Evolutionary conservation across 1,140 invertebrate genomes (phyloP).

Genomic region (Prorops nasuta): DNA sequence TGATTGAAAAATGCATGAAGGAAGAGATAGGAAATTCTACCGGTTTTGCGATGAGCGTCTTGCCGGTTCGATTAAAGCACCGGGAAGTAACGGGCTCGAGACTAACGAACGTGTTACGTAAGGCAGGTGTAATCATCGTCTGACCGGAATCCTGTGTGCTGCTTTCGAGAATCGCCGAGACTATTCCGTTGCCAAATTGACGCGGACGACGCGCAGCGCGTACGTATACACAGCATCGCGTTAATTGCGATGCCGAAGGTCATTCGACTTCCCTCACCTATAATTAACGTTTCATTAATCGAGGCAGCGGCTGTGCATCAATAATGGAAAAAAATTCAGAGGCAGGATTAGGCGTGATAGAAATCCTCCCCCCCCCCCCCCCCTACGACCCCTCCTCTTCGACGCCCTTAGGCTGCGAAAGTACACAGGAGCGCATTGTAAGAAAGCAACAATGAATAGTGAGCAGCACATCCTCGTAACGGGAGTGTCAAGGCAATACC

Average conservation of each 20-base stretch:
- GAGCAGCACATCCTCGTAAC: background rate
- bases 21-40: slow-evolving; percentile 21
- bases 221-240: slow-evolving; percentile 12
- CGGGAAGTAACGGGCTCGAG: slow-evolving; percentile 23
- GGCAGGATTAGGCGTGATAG: no score
- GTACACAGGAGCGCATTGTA: no score
- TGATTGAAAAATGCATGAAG: background rate
- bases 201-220: slow-evolving; percentile 1
- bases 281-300: slow-evolving; percentile 35
- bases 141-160: slow-evolving; percentile 20
- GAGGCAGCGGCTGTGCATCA: no score
- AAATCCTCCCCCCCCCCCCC: no score
- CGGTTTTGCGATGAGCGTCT: slow-evolving; percentile 30
- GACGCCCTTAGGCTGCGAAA: no score
- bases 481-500: slow-evolving; percentile 3
- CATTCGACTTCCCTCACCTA: slow-evolving; percentile 15
- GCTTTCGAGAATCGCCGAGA: slow-evolving; percentile 14
- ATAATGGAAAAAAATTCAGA: no score
- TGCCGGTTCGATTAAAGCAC: slow-evolving; percentile 30
- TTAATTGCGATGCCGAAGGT: slow-evolving; percentile 29
- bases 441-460: slow-evolving; percentile 9
- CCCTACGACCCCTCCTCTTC: no score
- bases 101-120: slow-evolving; percentile 30
- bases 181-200: slow-evolving; percentile 17
- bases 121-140: slow-evolving; percentile 36